Conservation (phyloP, 2,888 invertebrate species). For the Drosophila niveifrons region DNA sequence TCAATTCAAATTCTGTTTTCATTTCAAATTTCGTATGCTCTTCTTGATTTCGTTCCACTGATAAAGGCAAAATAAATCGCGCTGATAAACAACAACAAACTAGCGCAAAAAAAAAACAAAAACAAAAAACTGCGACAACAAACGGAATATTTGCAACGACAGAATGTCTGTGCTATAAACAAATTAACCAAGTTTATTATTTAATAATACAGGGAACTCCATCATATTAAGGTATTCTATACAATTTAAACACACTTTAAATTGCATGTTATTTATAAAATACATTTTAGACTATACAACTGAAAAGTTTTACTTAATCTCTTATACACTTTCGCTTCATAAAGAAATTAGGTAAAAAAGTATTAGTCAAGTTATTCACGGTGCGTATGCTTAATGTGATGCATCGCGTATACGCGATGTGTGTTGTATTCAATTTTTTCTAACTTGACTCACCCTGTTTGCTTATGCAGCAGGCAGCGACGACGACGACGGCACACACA, state of each 20-base stretch:
- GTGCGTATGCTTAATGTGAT: conserved; percentile 37
- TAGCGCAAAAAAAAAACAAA: not conserved
- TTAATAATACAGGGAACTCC: too few relatives aligned
- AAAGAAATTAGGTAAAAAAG: too few relatives aligned
- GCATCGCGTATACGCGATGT: conserved; percentile 51
- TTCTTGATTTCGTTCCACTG: conserved; percentile 37
- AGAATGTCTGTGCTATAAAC: conserved; percentile 41
- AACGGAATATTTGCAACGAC: conserved; percentile 36
- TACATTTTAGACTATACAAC: too few relatives aligned
- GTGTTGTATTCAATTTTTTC: conserved; percentile 3
- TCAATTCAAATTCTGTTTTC: conserved; percentile 33
- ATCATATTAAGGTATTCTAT: too few relatives aligned
- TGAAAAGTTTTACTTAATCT: too few relatives aligned
- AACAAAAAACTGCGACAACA: not conserved
- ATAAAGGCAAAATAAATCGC: conserved; percentile 44
- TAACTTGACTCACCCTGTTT: conserved; percentile 72
- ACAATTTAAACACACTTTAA: too few relatives aligned
- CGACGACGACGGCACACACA: conserved; percentile 30
- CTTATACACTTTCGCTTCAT: too few relatives aligned
- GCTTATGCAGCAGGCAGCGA: conserved; percentile 78
- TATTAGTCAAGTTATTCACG: not conserved
- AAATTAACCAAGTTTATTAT: not conserved
- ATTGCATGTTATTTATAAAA: too few relatives aligned
- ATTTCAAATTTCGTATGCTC: conserved; percentile 22
- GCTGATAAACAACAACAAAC: conserved; percentile 51